Evolutionary conservation across 2,888 invertebrate species (phyloP), one percentile per base, ranked within the genome.

Genomic region (Drosophila atripex): DNA sequence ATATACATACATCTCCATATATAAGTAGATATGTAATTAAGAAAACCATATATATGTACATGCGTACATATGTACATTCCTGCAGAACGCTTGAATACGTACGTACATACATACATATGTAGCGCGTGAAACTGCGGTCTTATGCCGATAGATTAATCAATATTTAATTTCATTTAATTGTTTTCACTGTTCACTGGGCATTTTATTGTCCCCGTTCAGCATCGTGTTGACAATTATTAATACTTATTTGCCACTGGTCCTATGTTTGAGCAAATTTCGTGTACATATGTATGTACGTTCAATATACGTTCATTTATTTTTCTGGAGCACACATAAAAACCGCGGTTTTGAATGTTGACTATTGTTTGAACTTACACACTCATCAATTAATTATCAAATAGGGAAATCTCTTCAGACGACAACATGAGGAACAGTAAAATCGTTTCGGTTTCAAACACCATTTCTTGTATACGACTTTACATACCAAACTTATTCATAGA

Each of bases 381-480:
- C 60, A 41, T 61, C 28, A 61, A 61, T 61, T 47, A 61, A 60
- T 47, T 39, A 60, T 46, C 59, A n/a, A 61, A 41, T 12, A 61
- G 61, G 46, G 60, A 61, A 59, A 60, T 30, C 30, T 60, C 47
- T 14, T 60, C 46, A 23, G 61, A 61, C 60, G 28, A 61, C 60
- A 61, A 46, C 60, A 61, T 60, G 61, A 61, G 60, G 61, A 61
- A 61, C 61, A 61, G 60, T 47, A 61, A 61, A 61, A 47, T 61
- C 47, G 60, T 16, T 61, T 61, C 30, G 39, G 60, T 61, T 61
- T 39, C 60, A 60, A 61, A 61, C 47, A 61, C 61, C 60, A 61
- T 61, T 61, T 61, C 60, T 60, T 60, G 60, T 61, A 61, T 61
- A 61, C 60, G 60, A 61, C 60, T 60, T 61, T 61, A 60, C 60